These are phyloP conservation scores for Digitonthophagus gazella DNA, from an alignment of 2,888 invertebrate genomes.

Conservation along the genomic window DNA sequence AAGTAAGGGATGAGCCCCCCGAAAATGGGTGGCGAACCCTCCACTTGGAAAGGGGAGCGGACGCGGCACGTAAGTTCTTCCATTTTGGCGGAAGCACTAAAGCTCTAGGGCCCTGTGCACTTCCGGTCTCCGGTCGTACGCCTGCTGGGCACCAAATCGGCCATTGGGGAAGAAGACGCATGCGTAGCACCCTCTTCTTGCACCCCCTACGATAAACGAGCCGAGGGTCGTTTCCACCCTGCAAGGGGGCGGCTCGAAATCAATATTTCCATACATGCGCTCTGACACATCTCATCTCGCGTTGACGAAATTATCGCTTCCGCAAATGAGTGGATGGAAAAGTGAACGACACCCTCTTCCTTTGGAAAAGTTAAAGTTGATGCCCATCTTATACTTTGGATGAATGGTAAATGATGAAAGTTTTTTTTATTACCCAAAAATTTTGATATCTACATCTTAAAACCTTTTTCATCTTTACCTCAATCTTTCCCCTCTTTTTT, in stretches of 20 bases:
- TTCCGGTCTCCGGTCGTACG: conserved; percentile 42
- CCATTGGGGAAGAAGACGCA: conserved; percentile 40
- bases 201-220: neutral
- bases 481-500: no score
- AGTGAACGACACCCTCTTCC: no score
- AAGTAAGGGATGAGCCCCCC: neutral
- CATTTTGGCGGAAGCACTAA: conserved; percentile 50
- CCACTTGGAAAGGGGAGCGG: neutral
- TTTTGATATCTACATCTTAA: no score
- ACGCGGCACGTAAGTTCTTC: conserved; percentile 33
- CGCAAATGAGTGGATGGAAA: neutral
- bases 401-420: no score
- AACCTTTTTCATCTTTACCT: no score
- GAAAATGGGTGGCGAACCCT: neutral
- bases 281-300: conserved; percentile 13
- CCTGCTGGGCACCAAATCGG: conserved; percentile 36
- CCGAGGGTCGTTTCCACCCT: conserved; percentile 6
- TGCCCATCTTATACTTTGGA: no score
- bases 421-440: no score
- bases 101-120: conserved; percentile 45
- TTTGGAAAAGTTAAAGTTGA: no score
- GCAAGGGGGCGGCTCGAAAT: conserved; percentile 31
- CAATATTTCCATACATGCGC: conserved; percentile 45
- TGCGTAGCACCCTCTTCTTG: conserved; percentile 27
- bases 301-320: neutral